Evolutionary conservation across 1,140 invertebrate genomes (phyloP).

Genomic region (silkworm (Bombyx mori)): DNA sequence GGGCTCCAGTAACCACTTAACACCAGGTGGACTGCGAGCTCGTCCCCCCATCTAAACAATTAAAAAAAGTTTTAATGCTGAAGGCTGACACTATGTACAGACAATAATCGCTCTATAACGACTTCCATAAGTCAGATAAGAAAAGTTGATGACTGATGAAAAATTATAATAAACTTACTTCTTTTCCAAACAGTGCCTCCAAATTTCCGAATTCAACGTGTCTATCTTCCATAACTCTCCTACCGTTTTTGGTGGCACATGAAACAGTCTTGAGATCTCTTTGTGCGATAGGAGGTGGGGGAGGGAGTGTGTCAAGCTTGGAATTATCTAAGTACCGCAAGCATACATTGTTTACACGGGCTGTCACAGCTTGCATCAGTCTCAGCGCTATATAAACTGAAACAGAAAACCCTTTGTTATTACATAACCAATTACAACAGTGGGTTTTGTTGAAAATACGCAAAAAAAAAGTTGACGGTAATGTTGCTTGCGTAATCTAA

Average conservation of each 20-base stretch:
- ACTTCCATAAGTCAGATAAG: neutral
- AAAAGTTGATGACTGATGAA: neutral
- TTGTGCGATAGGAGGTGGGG: constrained; percentile 69
- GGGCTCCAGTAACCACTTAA: too few relatives aligned
- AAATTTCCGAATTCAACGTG: constrained; percentile 83
- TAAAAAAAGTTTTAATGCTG: too few relatives aligned
- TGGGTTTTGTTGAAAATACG: too few relatives aligned
- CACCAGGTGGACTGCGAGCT: too few relatives aligned
- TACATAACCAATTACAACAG: too few relatives aligned
- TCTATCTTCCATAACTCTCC: constrained; percentile 90
- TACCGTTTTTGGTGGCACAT: constrained; percentile 83
- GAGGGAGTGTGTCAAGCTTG: constrained; percentile 65
- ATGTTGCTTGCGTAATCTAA: too few relatives aligned
- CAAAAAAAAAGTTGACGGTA: too few relatives aligned
- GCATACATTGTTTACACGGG: constrained; percentile 80
- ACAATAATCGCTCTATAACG: too few relatives aligned
- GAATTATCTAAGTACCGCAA: constrained; percentile 77
- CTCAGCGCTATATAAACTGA: constrained; percentile 79
- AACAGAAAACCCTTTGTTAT: constrained; percentile 27
- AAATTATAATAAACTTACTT: constrained; percentile 48
- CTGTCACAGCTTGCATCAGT: constrained; percentile 80
- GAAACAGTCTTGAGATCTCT: constrained; percentile 70
- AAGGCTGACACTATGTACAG: too few relatives aligned
- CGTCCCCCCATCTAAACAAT: too few relatives aligned
- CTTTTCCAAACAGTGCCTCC: constrained; percentile 78